phyloP scores from a whole-genome alignment of 2,113 vertebrate species.

The Callithrix jacchus region DNA sequence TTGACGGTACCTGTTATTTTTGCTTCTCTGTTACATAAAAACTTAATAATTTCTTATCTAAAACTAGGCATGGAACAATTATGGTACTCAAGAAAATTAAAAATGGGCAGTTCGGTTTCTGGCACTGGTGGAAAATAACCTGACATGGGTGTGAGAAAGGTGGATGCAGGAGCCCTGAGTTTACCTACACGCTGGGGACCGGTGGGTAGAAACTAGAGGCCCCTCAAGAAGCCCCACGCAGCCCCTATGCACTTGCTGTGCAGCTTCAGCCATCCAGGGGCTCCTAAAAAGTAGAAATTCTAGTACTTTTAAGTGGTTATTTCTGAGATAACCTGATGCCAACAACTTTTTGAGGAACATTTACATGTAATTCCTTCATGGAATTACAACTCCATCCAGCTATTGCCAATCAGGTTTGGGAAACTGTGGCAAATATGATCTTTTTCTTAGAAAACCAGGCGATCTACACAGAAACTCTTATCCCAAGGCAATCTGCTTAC shows the following conservation, averaged over 20 bases:
- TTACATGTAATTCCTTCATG: background rate
- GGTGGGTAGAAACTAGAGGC: background rate
- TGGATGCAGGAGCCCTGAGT: no score
- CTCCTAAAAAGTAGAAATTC: background rate
- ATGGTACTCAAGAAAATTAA: background rate
- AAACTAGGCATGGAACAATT: background rate
- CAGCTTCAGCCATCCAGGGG: background rate
- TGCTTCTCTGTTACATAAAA: background rate
- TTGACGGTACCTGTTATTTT: background rate
- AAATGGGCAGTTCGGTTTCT: background rate
- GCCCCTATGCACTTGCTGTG: background rate
- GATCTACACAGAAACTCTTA: background rate
- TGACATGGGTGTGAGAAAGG: background rate
- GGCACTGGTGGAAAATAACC: background rate
- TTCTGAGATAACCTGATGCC: background rate
- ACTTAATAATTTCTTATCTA: background rate
- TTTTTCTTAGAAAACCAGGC: background rate
- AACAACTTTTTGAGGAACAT: background rate
- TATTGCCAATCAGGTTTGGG: background rate
- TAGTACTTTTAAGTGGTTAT: background rate
- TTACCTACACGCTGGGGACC: background rate
- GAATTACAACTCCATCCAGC: background rate
- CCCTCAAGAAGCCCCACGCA: accelerated
- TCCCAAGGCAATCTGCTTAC: background rate
- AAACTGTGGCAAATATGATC: background rate